Evolutionary conservation across 2,113 vertebrate species (phyloP), one percentile per base, ranked within the genome.

Genomic region (Perca fluviatilis): DNA sequence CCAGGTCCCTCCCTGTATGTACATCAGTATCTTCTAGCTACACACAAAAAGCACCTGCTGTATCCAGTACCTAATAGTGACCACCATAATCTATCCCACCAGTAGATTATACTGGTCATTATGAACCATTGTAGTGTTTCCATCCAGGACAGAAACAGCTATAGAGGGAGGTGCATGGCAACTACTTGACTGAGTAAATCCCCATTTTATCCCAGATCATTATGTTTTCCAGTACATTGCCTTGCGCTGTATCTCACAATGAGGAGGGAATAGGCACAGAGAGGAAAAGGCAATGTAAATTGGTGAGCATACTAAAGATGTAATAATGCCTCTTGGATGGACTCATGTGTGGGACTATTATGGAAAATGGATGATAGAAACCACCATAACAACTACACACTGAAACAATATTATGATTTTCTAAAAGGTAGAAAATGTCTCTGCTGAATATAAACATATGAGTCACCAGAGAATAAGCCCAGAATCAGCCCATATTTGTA

Each of bases 201-300:
- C 57, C 49, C 58, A 51, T 79, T 71, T 69, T 67, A 77, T 76
- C 36, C 16, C 60, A 65, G 23, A 70, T 66, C 80, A 71, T 89
- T 75, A 80, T 76, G 57, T 65, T 89, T 92, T 90, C 53, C 83
- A 89, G 71, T 73, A 80, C 82, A 85, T 60, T 83, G 49, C 65
- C 46, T 72, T 64, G 75, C 1, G 2, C 47, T 68, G 78, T 70
- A 58, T 66, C 47, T 73, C 53, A 83, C 69, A 13, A 4, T 64
- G 64, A 79, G 43, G 27, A 68, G 9, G 62, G 75, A 74, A 78
- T 58, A 50, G 54, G 71, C 58, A 74, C n/a, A 43, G 25, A 70
- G 19, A 74, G 47, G 11, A 54, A 80, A 83, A 87, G 50, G 10
- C 54, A 25, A 11, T 60, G 80, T 69, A 77, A 77, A 85, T 66